Evolutionary conservation across 2,888 invertebrate species (phyloP).

Genomic region (Eugnorisma glareosa): DNA sequence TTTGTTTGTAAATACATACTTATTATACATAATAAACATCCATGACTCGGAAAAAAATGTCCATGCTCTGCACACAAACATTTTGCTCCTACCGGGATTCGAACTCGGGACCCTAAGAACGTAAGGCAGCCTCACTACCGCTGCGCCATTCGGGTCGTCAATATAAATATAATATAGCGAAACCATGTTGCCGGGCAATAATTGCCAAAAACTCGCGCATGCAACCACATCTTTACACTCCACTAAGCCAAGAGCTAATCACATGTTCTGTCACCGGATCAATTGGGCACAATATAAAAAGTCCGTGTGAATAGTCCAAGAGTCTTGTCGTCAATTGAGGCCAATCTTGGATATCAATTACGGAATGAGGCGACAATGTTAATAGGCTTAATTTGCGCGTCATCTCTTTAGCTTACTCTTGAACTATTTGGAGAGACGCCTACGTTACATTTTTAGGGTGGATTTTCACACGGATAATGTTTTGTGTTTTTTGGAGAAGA

Average conservation of each 20-base stretch:
- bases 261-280: slow-evolving; percentile 33
- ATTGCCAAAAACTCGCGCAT: neutral
- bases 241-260: slow-evolving; percentile 17
- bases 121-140: too few species aligned
- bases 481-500: too few species aligned
- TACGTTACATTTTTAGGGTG: neutral
- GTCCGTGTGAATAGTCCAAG: slow-evolving; percentile 45
- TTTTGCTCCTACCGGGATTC: too few species aligned
- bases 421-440: slow-evolving; percentile 6
- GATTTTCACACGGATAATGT: neutral
- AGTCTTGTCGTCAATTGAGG: slow-evolving; percentile 56
- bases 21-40: too few species aligned
- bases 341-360: slow-evolving; percentile 67
- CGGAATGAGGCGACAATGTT: slow-evolving; percentile 46
- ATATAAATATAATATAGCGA: too few species aligned
- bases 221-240: neutral
- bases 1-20: too few species aligned
- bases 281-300: slow-evolving; percentile 60
- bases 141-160: too few species aligned
- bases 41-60: too few species aligned
- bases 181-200: neutral
- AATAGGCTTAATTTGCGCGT: slow-evolving; percentile 57
- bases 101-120: too few species aligned
- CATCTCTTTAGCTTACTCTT: slow-evolving; percentile 42
- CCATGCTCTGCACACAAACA: too few species aligned